phyloP scores from a whole-genome alignment of 2,888 invertebrate species.

The Lydus trimaculatus region DNA sequence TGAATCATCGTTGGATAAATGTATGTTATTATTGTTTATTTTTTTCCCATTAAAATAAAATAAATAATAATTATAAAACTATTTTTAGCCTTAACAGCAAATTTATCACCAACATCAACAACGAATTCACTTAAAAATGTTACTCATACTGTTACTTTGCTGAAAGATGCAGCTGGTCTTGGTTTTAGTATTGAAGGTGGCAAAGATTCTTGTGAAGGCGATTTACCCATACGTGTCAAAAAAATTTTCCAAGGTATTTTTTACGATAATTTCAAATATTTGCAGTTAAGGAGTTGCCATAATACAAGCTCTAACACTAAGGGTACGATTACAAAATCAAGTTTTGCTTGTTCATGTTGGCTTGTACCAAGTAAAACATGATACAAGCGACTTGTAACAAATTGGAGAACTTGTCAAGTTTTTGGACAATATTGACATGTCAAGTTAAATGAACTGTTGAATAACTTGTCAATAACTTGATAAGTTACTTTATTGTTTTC shows the following conservation, averaged over 20 bases:
- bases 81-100: neutral
- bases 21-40: neutral
- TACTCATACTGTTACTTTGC: constrained; percentile 60
- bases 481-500: too few relatives aligned
- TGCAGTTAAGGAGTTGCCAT: too few relatives aligned
- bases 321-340: too few relatives aligned
- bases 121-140: constrained; percentile 44
- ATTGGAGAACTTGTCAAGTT: too few relatives aligned
- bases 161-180: constrained; percentile 85
- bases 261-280: too few relatives aligned
- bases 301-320: too few relatives aligned
- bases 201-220: constrained; percentile 87
- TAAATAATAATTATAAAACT: neutral
- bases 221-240: constrained; percentile 87
- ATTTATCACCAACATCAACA: constrained; percentile 37
- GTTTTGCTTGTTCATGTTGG: too few relatives aligned
- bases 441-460: too few relatives aligned
- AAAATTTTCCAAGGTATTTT: constrained; percentile 90
- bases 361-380: too few relatives aligned
- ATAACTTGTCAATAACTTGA: too few relatives aligned
- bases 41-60: neutral
- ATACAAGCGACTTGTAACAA: too few relatives aligned
- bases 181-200: constrained; percentile 96
- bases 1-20: neutral
- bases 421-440: too few relatives aligned